Evolutionary conservation across 2,113 vertebrate species (phyloP).

Genomic region (Centropristis striata): DNA sequence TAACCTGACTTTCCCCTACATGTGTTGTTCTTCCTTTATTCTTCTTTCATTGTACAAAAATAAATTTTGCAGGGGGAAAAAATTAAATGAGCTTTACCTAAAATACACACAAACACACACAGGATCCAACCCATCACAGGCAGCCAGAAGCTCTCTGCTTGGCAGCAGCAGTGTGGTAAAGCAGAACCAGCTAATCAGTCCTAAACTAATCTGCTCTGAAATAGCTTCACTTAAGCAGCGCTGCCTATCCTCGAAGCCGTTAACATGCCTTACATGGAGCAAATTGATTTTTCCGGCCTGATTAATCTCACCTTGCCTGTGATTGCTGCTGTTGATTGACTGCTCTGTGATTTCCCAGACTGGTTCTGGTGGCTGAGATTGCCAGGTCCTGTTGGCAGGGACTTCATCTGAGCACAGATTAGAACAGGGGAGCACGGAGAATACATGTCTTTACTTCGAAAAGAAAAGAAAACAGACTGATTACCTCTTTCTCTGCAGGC

Average conservation of each 20-base stretch:
- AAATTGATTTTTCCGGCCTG: constrained; percentile 62
- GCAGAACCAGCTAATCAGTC: constrained; percentile 53
- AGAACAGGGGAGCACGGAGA: neutral
- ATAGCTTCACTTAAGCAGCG: constrained; percentile 32
- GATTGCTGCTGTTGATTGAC: constrained; percentile 57
- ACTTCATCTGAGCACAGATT: constrained; percentile 42
- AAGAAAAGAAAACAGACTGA: constrained; percentile 14
- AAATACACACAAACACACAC: neutral
- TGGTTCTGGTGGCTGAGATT: constrained; percentile 51
- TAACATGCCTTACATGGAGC: constrained; percentile 45
- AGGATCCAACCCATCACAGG: neutral
- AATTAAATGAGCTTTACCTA: neutral
- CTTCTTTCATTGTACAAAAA: neutral
- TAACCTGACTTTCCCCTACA: neutral
- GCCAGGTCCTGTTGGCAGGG: constrained; percentile 25
- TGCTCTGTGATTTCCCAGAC: constrained; percentile 49
- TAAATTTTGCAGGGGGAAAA: neutral
- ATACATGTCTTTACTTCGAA: constrained; percentile 10
- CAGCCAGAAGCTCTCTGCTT: neutral
- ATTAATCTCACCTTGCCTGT: constrained; percentile 53
- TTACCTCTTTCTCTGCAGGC: neutral
- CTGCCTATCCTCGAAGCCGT: constrained; percentile 22
- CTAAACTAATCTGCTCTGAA: constrained; percentile 50
- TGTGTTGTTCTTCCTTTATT: neutral
- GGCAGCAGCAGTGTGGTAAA: constrained; percentile 29